Base-by-base conservation (phyloP, 2,888 invertebrate genomes). In the Phortica okadai region DNA sequence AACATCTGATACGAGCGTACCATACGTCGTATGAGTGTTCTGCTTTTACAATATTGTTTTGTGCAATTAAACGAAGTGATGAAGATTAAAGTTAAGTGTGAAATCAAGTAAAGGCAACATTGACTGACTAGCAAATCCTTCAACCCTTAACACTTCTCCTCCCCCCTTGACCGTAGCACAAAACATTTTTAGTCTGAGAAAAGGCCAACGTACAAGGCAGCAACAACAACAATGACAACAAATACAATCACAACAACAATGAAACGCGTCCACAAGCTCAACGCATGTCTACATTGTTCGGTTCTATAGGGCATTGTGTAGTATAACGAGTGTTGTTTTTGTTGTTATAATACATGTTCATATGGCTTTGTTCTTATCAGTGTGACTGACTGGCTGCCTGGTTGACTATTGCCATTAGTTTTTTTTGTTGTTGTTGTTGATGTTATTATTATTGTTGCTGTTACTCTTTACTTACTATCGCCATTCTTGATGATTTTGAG, bases 61-160 rank as follows among this genome's bases (percentile, higher is more conserved):
- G 69, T 50, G 50, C 69, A 45, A 69, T 69, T 69, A 69, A 69
- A 45, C 50, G 69, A 69, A 56, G 16, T 16, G 56, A 56, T 33
- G 16, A 69, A 69, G 69, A 69, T 50, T 33, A 33, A 41, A 69
- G 70, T 72, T 54, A 54, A 72, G 41, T 33, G 66, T 33, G 33
- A 54, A 54, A 10, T 54, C 11, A 54, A n/a, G 54, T n/a, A 54
- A 54, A 54, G n/a, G n/a, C 54, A 33, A 33, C 33, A 33, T 33
- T 33, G 33, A 33, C 33, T 33, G 33, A 33, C 33, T 33, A 5
- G 33, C 33, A 33, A 33, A 33, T 33, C 33, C 33, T 4, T 33
- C 33, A 33, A 33, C 33, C 33, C 33, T 33, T 33, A 33, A 5
- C 4, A 33, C 33, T 33, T 33, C 33, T 33, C 33, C 33, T 33